Percentiles rank a stretch among this genome's conserved stretches.
Conservation (phyloP, 1,140 invertebrate genomes). For the Dinoponera quadriceps region DNA sequence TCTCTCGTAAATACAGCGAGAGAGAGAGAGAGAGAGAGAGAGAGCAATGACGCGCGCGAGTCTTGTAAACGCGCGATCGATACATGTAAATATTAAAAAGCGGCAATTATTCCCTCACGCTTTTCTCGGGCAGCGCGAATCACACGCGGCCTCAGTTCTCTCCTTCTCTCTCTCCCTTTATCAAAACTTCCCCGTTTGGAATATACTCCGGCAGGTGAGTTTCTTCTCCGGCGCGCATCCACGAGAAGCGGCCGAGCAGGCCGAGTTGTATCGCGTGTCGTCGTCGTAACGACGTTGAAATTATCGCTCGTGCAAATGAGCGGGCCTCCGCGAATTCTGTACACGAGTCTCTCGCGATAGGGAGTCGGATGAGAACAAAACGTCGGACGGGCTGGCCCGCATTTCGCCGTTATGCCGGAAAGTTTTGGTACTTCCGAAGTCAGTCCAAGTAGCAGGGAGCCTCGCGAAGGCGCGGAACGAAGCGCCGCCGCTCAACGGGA, state of each 20-base stretch:
- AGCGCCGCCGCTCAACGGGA: conserved; percentile 63
- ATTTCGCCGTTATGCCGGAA: conserved; percentile 41
- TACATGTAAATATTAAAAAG: not conserved
- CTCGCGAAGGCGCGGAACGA: conserved; percentile 42
- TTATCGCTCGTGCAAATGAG: conserved; percentile 7
- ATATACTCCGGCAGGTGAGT: not conserved
- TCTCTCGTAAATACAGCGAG: not conserved
- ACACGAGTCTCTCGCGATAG: not conserved
- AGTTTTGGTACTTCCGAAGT: conserved; percentile 57
- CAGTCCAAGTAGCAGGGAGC: conserved; percentile 39
- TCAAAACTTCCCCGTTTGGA: not conserved
- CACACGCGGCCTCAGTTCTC: not conserved
- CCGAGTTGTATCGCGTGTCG: not conserved
- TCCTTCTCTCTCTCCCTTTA: too few species aligned
- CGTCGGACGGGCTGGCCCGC: conserved; percentile 2
- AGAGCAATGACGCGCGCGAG: not conserved
- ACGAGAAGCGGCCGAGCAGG: not conserved
- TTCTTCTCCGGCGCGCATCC: not conserved
- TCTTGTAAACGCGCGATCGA: not conserved
- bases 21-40: not conserved
- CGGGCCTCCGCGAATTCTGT: not conserved
- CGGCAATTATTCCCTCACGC: not conserved
- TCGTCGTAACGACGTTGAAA: conserved; percentile 12
- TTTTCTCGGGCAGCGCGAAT: not conserved
- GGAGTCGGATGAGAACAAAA: conserved; percentile 26